Evolutionary conservation across 2,888 invertebrate species (phyloP).

Genomic region (Lampropteryx suffumata): DNA sequence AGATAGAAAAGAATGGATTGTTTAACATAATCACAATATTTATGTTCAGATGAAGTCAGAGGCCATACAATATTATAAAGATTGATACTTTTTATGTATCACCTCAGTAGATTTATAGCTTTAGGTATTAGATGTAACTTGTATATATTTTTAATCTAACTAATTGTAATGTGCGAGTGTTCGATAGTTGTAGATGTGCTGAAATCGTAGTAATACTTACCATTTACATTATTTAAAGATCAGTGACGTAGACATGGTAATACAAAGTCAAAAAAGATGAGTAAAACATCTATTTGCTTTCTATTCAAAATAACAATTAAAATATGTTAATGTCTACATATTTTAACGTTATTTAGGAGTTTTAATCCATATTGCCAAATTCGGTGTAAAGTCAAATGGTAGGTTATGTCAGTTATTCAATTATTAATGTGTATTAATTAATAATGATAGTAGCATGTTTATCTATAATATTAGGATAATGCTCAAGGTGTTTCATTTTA

Average conservation of each 20-base stretch:
- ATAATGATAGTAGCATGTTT: conserved; percentile 66
- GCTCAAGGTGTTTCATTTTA: conserved; percentile 76
- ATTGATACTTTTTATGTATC: conserved; percentile 55
- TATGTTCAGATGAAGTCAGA: conserved; percentile 42
- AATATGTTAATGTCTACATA: conserved; percentile 41
- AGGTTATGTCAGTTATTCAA: conserved; percentile 70
- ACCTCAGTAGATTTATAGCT: conserved; percentile 58
- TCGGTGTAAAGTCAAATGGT: conserved; percentile 71
- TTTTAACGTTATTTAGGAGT: conserved; percentile 56
- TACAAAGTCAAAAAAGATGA: conserved; percentile 4
- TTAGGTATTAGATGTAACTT: conserved; percentile 72
- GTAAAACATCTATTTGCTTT: conserved; percentile 5
- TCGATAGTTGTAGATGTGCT: conserved; percentile 80
- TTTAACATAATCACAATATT: conserved; percentile 41
- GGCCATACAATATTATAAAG: conserved; percentile 59
- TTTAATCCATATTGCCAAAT: conserved; percentile 81
- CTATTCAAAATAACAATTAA: conserved; percentile 25
- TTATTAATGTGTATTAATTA: conserved; percentile 52
- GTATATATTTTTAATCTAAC: conserved; percentile 79
- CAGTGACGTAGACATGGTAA: conserved; percentile 27
- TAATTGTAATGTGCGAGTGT: conserved; percentile 80
- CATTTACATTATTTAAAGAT: conserved; percentile 53
- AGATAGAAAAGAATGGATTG: conserved; percentile 33
- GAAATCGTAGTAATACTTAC: conserved; percentile 64
- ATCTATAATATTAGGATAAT: conserved; percentile 73